Percentiles rank a stretch among this genome's conserved stretches.
phyloP scores from a whole-genome alignment of 2,888 invertebrate species.

The Fragum fragum region DNA sequence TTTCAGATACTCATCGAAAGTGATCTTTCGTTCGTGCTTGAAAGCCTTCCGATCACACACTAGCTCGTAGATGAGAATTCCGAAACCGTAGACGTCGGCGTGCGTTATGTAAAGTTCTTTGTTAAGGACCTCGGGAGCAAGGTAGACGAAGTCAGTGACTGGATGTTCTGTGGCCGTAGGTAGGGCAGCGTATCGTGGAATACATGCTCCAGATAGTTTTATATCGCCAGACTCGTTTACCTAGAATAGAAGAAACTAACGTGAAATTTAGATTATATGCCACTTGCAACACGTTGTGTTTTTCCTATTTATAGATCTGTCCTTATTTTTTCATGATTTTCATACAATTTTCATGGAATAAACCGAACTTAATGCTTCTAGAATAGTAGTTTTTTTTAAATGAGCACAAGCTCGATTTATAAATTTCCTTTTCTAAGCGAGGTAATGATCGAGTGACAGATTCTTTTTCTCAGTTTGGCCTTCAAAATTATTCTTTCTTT shows the following conservation, averaged over 20 bases:
- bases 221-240: constrained; percentile 67
- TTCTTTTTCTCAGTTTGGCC: no score
- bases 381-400: no score
- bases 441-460: no score
- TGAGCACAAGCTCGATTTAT: no score
- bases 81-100: constrained; percentile 79
- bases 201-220: constrained; percentile 77
- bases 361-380: no score
- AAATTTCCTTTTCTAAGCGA: no score
- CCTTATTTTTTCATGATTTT: no score
- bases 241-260: constrained; percentile 41
- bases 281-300: no score
- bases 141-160: constrained; percentile 75
- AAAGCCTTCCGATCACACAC: constrained; percentile 47
- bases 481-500: no score
- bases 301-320: no score
- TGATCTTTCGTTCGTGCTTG: constrained; percentile 55
- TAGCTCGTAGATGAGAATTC: constrained; percentile 65
- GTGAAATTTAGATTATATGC: no score
- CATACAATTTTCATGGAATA: no score
- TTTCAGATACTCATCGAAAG: constrained; percentile 65
- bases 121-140: constrained; percentile 80
- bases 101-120: constrained; percentile 74
- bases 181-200: constrained; percentile 74
- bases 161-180: constrained; percentile 61